Base-by-base conservation (phyloP, 2,888 invertebrate genomes). In the Aporophyla lueneburgensis region DNA sequence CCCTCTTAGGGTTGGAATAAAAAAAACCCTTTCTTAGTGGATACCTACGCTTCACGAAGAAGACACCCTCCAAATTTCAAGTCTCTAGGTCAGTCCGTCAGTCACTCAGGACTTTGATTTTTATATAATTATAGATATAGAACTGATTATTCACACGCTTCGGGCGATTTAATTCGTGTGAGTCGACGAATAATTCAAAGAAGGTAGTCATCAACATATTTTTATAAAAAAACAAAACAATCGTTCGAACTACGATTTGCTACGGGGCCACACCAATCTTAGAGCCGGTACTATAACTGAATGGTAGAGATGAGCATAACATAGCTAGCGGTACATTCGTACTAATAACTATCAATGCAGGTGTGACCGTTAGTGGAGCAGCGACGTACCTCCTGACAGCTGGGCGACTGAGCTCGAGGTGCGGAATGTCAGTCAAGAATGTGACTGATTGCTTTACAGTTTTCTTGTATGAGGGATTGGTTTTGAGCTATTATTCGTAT, bases 281-380 rank as follows among this genome's bases (percentile, higher is more conserved):
- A 14, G 19, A 58, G 81, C 81, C 56, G 69, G 59, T 69, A 69
- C 54, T 76, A 51, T 77, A 70, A 83, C 77, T 80, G 83, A 80
- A 82, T 65, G 78, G 54, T 62, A 68, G 59, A 53, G 83, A 83
- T 83, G 77, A 71, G 72, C 59, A 78, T 69, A 83, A 68, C 77
- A 46, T 80, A 80, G 33, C 83, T 80, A 80, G 33, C 80, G 79
- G 80, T 49, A 83, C 51, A 33, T 54, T 27, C 12, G 14, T 12
- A 59, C 51, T 82, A 70, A 70, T 70, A 63, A 70, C 59, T 61
- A 71, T 59, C 43, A 14, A 43, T 46, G 16, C 79, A 83, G 79
- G 72, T 83, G 72, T n/a, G 71, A 27, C 65, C 53, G 78, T 68
- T 68, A 81, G 68, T 78, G 63, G 72, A 72, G 84, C 81, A 54